Percentiles rank a stretch among this genome's conserved stretches.
phyloP scores from a whole-genome alignment of 2,888 invertebrate genomes.

The Drosophila kambysellisi region DNA sequence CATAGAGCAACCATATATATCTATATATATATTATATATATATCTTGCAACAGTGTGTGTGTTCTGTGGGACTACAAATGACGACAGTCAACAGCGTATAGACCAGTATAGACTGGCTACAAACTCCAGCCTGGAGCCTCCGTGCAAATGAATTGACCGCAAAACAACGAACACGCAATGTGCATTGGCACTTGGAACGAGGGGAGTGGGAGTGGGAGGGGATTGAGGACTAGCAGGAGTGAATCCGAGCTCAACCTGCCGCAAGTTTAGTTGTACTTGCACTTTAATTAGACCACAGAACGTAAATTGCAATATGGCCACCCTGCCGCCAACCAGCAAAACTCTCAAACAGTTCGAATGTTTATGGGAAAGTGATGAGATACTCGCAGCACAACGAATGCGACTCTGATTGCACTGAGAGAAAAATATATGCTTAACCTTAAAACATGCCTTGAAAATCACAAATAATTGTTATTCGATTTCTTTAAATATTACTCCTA shows the following conservation, averaged over 20 bases:
- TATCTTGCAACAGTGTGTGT: conserved; percentile 48
- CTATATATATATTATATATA: conserved; percentile 21
- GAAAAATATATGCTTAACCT: neutral
- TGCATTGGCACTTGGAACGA: conserved; percentile 47
- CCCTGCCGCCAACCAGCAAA: conserved; percentile 4
- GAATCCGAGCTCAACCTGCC: conserved; percentile 46
- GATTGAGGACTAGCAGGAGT: conserved; percentile 3
- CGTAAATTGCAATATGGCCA: conserved; percentile 79
- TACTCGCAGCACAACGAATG: conserved; percentile 46
- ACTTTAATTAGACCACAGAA: conserved; percentile 80
- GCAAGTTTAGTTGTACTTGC: conserved; percentile 76
- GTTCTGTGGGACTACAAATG: conserved; percentile 32
- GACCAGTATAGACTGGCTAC: neutral
- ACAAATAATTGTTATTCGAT: neutral
- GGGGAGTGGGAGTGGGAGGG: neutral
- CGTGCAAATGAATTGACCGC: conserved; percentile 73
- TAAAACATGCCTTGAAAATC: neutral
- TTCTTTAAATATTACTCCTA: neutral
- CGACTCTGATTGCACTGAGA: conserved; percentile 4
- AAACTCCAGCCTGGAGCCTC: conserved; percentile 32
- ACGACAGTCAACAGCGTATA: neutral
- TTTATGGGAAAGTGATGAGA: conserved; percentile 81
- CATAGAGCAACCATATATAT: conserved; percentile 25
- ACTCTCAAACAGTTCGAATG: conserved; percentile 48
- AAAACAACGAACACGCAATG: conserved; percentile 71